These are phyloP conservation scores for Oncorhynchus masou DNA, from an alignment of 2,113 vertebrate genomes.

Conservation along the genomic window DNA sequence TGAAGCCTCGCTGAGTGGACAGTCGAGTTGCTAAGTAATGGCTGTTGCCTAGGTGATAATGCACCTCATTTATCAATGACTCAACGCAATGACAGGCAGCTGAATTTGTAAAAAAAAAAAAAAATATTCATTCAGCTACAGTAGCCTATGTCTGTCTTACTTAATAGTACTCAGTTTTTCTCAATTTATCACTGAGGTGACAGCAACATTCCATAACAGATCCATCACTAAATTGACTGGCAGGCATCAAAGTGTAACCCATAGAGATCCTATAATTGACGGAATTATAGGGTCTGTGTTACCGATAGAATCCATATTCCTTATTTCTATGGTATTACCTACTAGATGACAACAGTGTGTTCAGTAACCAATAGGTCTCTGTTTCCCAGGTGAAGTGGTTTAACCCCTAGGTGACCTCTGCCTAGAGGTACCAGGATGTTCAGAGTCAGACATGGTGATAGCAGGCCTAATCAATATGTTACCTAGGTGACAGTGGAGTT, in stretches of 20 bases:
- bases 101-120: no score
- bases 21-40: constrained; percentile 65
- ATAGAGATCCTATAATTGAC: no score
- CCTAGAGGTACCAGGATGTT: no score
- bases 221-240: no score
- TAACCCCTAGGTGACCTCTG: no score
- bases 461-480: background rate
- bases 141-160: background rate
- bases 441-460: no score
- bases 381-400: no score
- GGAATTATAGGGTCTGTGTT: background rate
- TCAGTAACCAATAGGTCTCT: no score
- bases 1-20: background rate
- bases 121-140: background rate
- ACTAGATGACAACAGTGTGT: no score
- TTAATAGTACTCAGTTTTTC: background rate
- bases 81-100: constrained; percentile 33
- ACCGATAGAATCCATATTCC: background rate
- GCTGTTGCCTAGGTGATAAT: constrained; percentile 66
- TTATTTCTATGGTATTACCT: background rate
- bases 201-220: no score
- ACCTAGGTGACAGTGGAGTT: background rate
- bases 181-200: background rate
- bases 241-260: no score
- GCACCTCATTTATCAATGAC: constrained; percentile 51